These are phyloP conservation scores for Lepus americanus DNA, from an alignment of 2,113 vertebrate species.

Conservation along the genomic window DNA sequence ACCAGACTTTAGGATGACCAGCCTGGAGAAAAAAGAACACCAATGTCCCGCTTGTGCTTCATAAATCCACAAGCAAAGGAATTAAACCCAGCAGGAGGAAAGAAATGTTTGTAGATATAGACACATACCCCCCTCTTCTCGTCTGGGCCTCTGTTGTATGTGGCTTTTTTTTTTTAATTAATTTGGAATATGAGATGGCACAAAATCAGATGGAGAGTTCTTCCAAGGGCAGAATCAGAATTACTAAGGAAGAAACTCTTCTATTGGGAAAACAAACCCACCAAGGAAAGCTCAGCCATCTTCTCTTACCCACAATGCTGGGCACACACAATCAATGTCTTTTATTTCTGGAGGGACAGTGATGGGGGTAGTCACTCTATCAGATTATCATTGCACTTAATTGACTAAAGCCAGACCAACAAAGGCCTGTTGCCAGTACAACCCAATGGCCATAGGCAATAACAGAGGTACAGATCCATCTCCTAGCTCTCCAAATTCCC, in stretches of 20 bases:
- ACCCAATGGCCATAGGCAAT: neutral
- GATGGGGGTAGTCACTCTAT: neutral
- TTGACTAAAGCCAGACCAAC: slow-evolving; percentile 15
- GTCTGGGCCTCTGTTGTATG: neutral
- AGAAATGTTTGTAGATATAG: neutral
- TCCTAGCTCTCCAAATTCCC: slow-evolving; percentile 15
- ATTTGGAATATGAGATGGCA: slow-evolving; percentile 31
- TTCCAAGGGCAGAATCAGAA: slow-evolving; percentile 24
- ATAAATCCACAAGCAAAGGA: slow-evolving; percentile 45
- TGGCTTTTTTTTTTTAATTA: neutral
- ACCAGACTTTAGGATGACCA: slow-evolving; percentile 54
- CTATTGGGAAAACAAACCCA: neutral
- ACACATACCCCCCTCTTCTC: neutral
- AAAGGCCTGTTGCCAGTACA: neutral
- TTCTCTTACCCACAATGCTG: neutral
- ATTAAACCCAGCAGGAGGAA: slow-evolving; percentile 2
- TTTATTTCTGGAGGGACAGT: neutral
- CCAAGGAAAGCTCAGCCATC: neutral
- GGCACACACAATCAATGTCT: slow-evolving; percentile 13
- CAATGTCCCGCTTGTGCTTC: slow-evolving; percentile 25
- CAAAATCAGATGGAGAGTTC: neutral
- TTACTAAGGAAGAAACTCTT: slow-evolving; percentile 54
- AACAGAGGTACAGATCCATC: neutral
- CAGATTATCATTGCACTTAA: slow-evolving; percentile 24
- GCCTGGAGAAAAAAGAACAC: slow-evolving; percentile 37